phyloP scores from a whole-genome alignment of 2,888 invertebrate species.

The Danaus chrysippus region DNA sequence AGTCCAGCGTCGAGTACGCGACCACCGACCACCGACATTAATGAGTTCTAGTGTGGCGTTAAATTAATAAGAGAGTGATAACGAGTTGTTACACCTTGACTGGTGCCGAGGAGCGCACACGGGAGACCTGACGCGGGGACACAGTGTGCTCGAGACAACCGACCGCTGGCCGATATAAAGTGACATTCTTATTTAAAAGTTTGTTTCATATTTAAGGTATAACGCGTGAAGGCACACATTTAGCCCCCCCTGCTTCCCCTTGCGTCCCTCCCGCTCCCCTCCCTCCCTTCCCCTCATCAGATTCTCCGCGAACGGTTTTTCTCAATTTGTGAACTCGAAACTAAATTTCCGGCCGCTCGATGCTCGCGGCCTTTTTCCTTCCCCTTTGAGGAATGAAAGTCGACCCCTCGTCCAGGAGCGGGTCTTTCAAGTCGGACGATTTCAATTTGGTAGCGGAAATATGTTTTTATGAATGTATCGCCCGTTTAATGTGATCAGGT shows the following conservation, averaged over 20 bases:
- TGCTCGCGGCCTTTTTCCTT: conserved; percentile 20
- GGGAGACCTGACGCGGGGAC: too few relatives aligned
- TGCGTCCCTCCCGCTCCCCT: too few relatives aligned
- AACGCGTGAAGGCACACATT: background rate
- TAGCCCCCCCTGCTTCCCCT: too few relatives aligned
- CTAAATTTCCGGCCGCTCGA: conserved; percentile 29
- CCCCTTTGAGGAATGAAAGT: conserved; percentile 26
- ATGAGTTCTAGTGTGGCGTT: too few relatives aligned
- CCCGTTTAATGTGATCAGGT: conserved; percentile 16
- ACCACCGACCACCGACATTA: too few relatives aligned
- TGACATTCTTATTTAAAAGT: too few relatives aligned
- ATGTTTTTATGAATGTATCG: conserved; percentile 20
- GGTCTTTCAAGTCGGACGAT: conserved; percentile 23
- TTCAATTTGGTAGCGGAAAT: conserved; percentile 28
- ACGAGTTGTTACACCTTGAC: too few relatives aligned
- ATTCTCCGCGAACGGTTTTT: conserved; percentile 23
- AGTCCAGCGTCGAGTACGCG: too few relatives aligned
- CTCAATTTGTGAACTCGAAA: conserved; percentile 29
- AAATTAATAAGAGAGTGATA: too few relatives aligned
- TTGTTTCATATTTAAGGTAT: background rate
- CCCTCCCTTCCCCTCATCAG: conserved; percentile 11
- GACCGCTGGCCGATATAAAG: too few relatives aligned
- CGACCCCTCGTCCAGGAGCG: conserved; percentile 19
- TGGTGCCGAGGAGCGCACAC: too few relatives aligned
- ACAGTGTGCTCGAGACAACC: too few relatives aligned